These are phyloP conservation scores for Patella ulyssiponensis DNA, from an alignment of 2,888 invertebrate species.

Conservation along the genomic window DNA sequence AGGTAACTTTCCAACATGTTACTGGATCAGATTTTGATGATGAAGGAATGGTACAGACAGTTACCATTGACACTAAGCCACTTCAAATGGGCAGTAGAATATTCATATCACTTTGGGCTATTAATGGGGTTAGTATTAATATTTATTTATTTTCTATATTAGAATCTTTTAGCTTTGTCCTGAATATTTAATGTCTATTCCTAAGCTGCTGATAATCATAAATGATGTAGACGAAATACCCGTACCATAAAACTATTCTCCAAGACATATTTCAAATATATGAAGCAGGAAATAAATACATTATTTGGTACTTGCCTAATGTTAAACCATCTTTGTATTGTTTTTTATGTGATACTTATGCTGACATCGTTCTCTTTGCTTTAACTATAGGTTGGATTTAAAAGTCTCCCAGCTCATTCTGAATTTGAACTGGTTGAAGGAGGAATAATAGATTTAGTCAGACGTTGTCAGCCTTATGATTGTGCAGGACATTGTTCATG, in stretches of 20 bases:
- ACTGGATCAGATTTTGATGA: conserved; percentile 26
- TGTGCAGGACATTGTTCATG: not conserved
- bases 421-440: not conserved
- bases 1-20: conserved; percentile 13
- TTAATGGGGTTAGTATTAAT: conserved; percentile 31
- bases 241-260: not conserved
- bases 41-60: conserved; percentile 35
- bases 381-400: not conserved
- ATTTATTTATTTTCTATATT: not conserved
- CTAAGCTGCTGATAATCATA: too few relatives aligned
- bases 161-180: not conserved
- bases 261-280: not conserved
- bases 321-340: too few relatives aligned
- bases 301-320: too few relatives aligned
- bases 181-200: too few relatives aligned
- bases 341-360: too few relatives aligned
- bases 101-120: conserved; percentile 35
- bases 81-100: conserved; percentile 13
- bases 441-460: not conserved
- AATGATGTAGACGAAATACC: too few relatives aligned
- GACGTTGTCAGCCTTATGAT: not conserved
- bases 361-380: not conserved
- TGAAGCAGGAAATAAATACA: not conserved
- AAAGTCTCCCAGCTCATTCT: not conserved
- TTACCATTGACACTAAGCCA: conserved; percentile 25